Base-by-base conservation (phyloP, 1,140 invertebrate species). In the Listronotus oregonensis region DNA sequence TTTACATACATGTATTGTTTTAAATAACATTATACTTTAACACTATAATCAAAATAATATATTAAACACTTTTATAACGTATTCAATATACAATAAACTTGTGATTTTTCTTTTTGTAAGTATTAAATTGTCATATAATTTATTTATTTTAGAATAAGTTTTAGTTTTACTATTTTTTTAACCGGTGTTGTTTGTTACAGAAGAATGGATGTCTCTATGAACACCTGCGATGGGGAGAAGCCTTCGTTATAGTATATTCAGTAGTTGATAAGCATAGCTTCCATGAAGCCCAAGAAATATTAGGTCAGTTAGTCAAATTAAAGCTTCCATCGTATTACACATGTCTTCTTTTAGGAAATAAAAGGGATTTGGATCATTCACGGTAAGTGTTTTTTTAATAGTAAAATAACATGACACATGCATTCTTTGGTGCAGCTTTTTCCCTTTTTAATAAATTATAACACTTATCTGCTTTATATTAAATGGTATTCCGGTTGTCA, bases 231-330 rank as follows among this genome's bases (percentile, higher is more conserved):
- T 93, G 92, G 91, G 90, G 90, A 9, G 90, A 93, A 71, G 90
- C 90, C 1, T 93, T 92, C 77, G 88, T 92, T 6, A 85, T 94
- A 55, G 90, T 93, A n/a, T 93, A 93, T 81, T 90, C 89, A 44
- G 89, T 94, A 18, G 89, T 86, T 71, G 89, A 90, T 76, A 83
- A 85, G 68, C 82, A 83, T 9, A 91, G 89, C 56, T 94, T 94
- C 81, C 82, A 87, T 55, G 85, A 87, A 69, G 91, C 91, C 0
- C 83, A 86, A n/a, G 85, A 86, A 67, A 80, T 91, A 31, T 79
- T 94, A n/a, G 86, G 90, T 51, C 84, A 87, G 63, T 79, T 93
- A 55, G 84, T 85, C 55, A 84, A 88, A 72, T 82, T 88, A 37
- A 84, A 89, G 61, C 77, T 89, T 58, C 87, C 87, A 31, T 86